A percentile compares a stretch with the other conserved stretches of the same genome.
Conservation (phyloP, 2,113 vertebrate species). For the Boulengeromyrus knoepffleri region DNA sequence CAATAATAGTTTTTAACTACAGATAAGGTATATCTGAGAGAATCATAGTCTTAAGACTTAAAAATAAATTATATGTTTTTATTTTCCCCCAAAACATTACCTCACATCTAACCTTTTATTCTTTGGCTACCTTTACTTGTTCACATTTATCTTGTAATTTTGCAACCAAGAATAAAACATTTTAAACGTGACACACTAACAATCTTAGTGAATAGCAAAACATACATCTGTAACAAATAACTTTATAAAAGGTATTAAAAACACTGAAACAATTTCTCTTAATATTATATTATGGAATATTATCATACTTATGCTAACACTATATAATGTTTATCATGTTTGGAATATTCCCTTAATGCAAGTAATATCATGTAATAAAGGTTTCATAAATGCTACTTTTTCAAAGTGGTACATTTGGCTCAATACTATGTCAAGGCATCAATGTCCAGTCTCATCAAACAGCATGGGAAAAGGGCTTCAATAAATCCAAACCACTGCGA, state of each 20-base stretch:
- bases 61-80: slow-evolving; percentile 28
- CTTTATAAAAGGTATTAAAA: slow-evolving; percentile 37
- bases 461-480: slow-evolving; percentile 5
- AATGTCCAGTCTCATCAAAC: slow-evolving; percentile 16
- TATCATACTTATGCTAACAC: slow-evolving; percentile 39
- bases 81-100: slow-evolving; percentile 21
- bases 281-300: slow-evolving; percentile 33
- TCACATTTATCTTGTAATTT: slow-evolving; percentile 41
- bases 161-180: slow-evolving; percentile 32
- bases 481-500: not conserved
- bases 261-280: slow-evolving; percentile 47
- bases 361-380: slow-evolving; percentile 41
- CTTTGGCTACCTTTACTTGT: slow-evolving; percentile 54
- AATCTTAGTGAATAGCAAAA: slow-evolving; percentile 29
- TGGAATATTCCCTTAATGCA: slow-evolving; percentile 36
- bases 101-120: slow-evolving; percentile 38
- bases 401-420: slow-evolving; percentile 35
- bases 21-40: slow-evolving; percentile 16
- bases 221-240: slow-evolving; percentile 33
- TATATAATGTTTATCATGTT: slow-evolving; percentile 37
- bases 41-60: slow-evolving; percentile 29
- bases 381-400: slow-evolving; percentile 45
- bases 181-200: slow-evolving; percentile 33
- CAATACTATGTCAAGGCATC: slow-evolving; percentile 28
- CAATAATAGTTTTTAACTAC: slow-evolving; percentile 11